Percentiles rank a stretch among this genome's conserved stretches.
Evolutionary conservation across 2,888 invertebrate species (phyloP).

Genomic region (Leptogaster cylindrica): DNA sequence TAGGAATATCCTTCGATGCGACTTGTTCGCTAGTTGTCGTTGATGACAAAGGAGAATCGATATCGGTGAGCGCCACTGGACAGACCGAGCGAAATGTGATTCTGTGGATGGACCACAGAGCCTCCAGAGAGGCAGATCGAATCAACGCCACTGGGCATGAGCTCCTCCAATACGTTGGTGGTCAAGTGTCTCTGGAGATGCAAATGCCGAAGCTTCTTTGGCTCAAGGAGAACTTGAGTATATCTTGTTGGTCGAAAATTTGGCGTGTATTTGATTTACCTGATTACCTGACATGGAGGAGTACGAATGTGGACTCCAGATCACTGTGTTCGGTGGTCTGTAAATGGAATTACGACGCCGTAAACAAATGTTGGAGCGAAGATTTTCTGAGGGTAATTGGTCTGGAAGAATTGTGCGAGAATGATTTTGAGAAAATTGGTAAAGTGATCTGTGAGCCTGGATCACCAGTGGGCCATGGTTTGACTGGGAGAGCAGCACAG

Average conservation of each 20-base stretch:
- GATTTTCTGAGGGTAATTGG: slow-evolving; percentile 76
- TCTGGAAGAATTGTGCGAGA: slow-evolving; percentile 73
- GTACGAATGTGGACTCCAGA: slow-evolving; percentile 77
- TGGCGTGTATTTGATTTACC: slow-evolving; percentile 88
- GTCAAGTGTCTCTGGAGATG: slow-evolving; percentile 95
- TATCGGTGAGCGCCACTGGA: slow-evolving; percentile 74
- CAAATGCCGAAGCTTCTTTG: slow-evolving; percentile 93
- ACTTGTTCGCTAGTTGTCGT: slow-evolving; percentile 91
- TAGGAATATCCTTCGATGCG: slow-evolving; percentile 93
- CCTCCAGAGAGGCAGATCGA: slow-evolving; percentile 75
- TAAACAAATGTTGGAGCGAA: slow-evolving; percentile 73
- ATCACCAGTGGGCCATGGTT: slow-evolving; percentile 69
- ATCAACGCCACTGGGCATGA: slow-evolving; percentile 80
- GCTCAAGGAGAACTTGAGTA: slow-evolving; percentile 78
- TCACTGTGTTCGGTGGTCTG: slow-evolving; percentile 92
- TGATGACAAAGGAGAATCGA: slow-evolving; percentile 71
- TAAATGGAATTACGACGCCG: slow-evolving; percentile 90
- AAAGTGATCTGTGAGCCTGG: slow-evolving; percentile 74
- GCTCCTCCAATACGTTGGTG: slow-evolving; percentile 85
- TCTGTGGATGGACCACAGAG: slow-evolving; percentile 93
- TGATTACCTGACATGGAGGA: slow-evolving; percentile 92
- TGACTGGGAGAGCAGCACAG: slow-evolving; percentile 70
- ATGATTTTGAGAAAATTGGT: slow-evolving; percentile 75
- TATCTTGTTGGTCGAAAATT: slow-evolving; percentile 71
- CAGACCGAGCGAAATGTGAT: slow-evolving; percentile 80